Conservation (phyloP, 2,888 invertebrate genomes). For the Lathronympha strigana region DNA sequence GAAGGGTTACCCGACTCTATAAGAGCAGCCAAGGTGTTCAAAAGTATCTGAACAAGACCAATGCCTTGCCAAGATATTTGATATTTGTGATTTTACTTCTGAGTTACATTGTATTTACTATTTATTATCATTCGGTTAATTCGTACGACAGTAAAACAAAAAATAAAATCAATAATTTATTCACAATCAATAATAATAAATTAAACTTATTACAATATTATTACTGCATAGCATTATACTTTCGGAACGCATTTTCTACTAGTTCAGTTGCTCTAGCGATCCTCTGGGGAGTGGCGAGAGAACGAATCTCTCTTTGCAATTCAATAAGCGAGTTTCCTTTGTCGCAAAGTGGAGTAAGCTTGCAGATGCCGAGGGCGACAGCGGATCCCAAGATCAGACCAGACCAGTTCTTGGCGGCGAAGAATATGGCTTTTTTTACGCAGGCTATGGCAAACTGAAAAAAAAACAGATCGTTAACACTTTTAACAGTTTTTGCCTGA, state of each 20-base stretch:
- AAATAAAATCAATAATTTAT: slow-evolving; percentile 10
- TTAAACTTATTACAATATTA: slow-evolving; percentile 5
- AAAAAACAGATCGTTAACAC: slow-evolving; percentile 8
- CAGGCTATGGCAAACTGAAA: slow-evolving; percentile 48
- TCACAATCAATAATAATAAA: slow-evolving; percentile 32
- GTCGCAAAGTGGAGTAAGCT: slow-evolving; percentile 81
- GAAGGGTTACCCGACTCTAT: too few relatives aligned
- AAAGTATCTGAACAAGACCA: too few relatives aligned
- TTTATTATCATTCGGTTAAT: too few relatives aligned
- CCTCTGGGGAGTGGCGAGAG: slow-evolving; percentile 79
- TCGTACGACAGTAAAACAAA: neutral
- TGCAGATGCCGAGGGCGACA: slow-evolving; percentile 79
- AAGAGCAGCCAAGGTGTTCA: too few relatives aligned
- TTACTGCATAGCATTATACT: slow-evolving; percentile 61
- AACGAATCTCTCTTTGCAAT: slow-evolving; percentile 63
- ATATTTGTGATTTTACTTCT: too few relatives aligned
- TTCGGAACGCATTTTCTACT: slow-evolving; percentile 80
- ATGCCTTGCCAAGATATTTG: too few relatives aligned
- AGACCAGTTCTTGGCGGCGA: slow-evolving; percentile 49
- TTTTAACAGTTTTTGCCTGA: neutral
- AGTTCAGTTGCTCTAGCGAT: slow-evolving; percentile 77
- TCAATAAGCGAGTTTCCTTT: slow-evolving; percentile 62
- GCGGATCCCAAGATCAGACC: slow-evolving; percentile 55
- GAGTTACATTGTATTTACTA: too few relatives aligned
- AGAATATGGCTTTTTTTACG: slow-evolving; percentile 46